Percentiles rank a stretch among this genome's conserved stretches.
These are phyloP conservation scores for Corticium candelabrum DNA, from an alignment of 37 sponge, comb jelly and placozoan species.

Conservation along the genomic window DNA sequence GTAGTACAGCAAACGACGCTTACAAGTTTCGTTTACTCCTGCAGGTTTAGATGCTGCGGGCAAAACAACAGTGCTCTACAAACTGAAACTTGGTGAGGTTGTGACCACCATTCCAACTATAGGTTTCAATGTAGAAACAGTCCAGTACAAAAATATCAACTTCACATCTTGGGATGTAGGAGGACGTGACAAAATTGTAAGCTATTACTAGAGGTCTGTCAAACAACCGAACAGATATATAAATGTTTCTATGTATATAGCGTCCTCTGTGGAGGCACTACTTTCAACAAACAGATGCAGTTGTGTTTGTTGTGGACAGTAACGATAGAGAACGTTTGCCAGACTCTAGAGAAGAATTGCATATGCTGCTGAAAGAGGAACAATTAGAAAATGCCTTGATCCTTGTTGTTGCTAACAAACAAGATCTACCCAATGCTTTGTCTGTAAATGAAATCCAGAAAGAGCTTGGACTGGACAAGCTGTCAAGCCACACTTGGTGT, in stretches of 20 bases:
- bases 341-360: constrained; percentile 48
- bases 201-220: neutral
- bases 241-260: constrained; percentile 17
- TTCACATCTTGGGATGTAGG: constrained; percentile 72
- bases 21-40: neutral
- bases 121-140: constrained; percentile 71
- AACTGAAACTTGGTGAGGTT: constrained; percentile 78
- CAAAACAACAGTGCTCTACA: constrained; percentile 84
- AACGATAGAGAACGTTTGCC: constrained; percentile 70
- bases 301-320: constrained; percentile 82
- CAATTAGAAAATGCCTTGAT: constrained; percentile 33
- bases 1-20: neutral
- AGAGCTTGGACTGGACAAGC: constrained; percentile 37
- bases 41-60: constrained; percentile 84
- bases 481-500: constrained; percentile 46
- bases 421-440: constrained; percentile 84
- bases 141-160: constrained; percentile 37
- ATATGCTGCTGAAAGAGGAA: constrained; percentile 38
- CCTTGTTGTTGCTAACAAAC: constrained; percentile 84
- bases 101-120: constrained; percentile 83
- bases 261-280: constrained; percentile 81
- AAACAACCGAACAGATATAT: neutral
- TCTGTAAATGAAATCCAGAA: constrained; percentile 33
- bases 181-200: constrained; percentile 63
- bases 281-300: constrained; percentile 57